Percentiles rank a stretch among this genome's conserved stretches.
Evolutionary conservation across 92 coral and sea anemone species (phyloP).

Genomic region (Bergia sp.): DNA sequence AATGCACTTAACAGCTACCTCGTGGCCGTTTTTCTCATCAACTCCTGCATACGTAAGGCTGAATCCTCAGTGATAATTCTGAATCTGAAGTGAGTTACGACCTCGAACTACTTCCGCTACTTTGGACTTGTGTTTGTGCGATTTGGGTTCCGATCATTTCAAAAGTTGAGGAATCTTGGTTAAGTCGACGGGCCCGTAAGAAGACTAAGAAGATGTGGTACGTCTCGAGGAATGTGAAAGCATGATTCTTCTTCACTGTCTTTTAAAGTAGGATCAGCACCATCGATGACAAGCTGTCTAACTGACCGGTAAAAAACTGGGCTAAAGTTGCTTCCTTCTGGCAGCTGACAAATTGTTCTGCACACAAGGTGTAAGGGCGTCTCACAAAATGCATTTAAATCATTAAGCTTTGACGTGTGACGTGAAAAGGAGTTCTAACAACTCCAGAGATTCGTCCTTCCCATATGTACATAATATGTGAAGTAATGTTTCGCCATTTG

Average conservation of each 20-base stretch:
- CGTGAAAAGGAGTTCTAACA: not conserved
- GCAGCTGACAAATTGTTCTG: not conserved
- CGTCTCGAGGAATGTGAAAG: not conserved
- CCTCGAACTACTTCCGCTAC: conserved; percentile 48
- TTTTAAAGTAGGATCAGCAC: conserved; percentile 24
- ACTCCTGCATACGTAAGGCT: conserved; percentile 34
- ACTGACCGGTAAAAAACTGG: not conserved
- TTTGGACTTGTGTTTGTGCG: conserved; percentile 28
- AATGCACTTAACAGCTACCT: conserved; percentile 57
- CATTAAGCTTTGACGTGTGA: not conserved
- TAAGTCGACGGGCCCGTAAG: not conserved
- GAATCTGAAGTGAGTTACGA: conserved; percentile 32
- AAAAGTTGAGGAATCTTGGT: conserved; percentile 37
- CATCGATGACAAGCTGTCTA: not conserved
- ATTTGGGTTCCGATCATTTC: conserved; percentile 47
- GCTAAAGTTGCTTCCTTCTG: not conserved
- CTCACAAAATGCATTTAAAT: not conserved
- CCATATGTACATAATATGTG: not conserved
- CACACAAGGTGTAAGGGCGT: not conserved
- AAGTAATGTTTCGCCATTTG: not conserved
- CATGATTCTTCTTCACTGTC: conserved; percentile 25
- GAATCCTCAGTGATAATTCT: conserved; percentile 36
- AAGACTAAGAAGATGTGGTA: conserved; percentile 20
- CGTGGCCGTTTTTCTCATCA: conserved; percentile 59
- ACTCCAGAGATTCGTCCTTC: not conserved